Evolutionary conservation across 2,888 invertebrate genomes (phyloP), one percentile per base, ranked within the genome.

Genomic region (Prenolepis imparis): DNA sequence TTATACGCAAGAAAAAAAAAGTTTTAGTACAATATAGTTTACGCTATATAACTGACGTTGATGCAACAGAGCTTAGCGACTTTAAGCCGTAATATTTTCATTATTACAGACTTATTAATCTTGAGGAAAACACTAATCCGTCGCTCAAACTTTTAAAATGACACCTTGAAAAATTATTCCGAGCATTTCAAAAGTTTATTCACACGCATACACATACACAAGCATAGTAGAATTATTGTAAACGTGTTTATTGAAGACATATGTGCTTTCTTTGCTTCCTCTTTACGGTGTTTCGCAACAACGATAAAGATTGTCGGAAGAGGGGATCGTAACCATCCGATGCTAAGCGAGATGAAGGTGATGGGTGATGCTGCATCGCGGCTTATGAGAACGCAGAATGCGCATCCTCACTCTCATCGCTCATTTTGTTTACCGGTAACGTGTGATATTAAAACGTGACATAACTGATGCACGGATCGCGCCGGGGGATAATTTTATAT

Each of bases 361-460:
- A 78, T 68, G 44, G 44, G 59, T 57, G 57, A 44, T 68, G 68
- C n/a, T 44, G 57, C 57, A 44, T 68, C 41, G 28, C 57, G 78
- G 68, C 32, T 68, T 78, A 78, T 78, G 68, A 78, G 44, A 78
- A 78, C 59, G 78, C 57, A 78, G 68, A 59, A 52, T 18, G 78
- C 44, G 59, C 70, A 59, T 80, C 70, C 18, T 68, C 32, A 59
- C 59, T 44, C 70, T 80, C 78, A 21, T 61, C 59, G 36, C 15
- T 80, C 59, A 70, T 80, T 70, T 80, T 70, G 57, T 70, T 80
- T 28, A 70, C 78, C 24, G 59, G 70, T 80, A 68, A 80, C 78
- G 78, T 44, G 70, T 48, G 59, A 70, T 80, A 80, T 80, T 80
- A 80, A 80, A 80, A 80, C 44, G 59, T 36, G 78, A 24, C 44